A percentile compares a stretch with the other conserved stretches of the same genome.
Conservation (phyloP, 2,797 vertebrate genomes). For the Ctenopoma multispine region DNA sequence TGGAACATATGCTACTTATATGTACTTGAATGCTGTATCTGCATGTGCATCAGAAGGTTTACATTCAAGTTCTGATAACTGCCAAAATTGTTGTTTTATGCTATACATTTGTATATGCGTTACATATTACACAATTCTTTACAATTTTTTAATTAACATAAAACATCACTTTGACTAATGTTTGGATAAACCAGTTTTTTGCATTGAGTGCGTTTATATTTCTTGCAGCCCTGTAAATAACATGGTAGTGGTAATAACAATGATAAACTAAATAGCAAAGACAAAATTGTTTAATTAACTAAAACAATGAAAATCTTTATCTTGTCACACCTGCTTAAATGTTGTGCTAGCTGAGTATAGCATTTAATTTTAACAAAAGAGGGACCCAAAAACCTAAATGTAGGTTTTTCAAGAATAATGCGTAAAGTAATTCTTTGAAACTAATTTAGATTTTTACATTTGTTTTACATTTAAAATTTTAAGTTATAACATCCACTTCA, state of each 20-base stretch:
- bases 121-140: constrained; percentile 1
- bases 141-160: too few relatives aligned
- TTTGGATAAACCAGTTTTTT: not conserved
- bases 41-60: constrained; percentile 34
- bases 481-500: not conserved
- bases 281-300: not conserved
- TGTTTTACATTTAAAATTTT: constrained; percentile 9
- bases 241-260: not conserved
- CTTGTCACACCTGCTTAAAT: not conserved
- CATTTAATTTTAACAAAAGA: not conserved
- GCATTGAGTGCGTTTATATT: not conserved
- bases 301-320: not conserved
- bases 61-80: constrained; percentile 22
- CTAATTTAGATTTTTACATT: too few relatives aligned
- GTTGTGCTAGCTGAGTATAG: not conserved
- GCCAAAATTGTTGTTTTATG: not conserved
- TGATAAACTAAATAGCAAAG: not conserved
- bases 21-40: constrained; percentile 19
- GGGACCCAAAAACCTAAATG: not conserved
- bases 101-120: constrained; percentile 6
- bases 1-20: too few relatives aligned
- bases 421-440: constrained; percentile 2
- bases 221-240: not conserved
- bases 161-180: not conserved
- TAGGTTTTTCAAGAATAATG: not conserved